Percentiles rank a stretch among this genome's conserved stretches.
phyloP scores from a whole-genome alignment of 2,113 vertebrate genomes.

The Apteryx owenii region DNA sequence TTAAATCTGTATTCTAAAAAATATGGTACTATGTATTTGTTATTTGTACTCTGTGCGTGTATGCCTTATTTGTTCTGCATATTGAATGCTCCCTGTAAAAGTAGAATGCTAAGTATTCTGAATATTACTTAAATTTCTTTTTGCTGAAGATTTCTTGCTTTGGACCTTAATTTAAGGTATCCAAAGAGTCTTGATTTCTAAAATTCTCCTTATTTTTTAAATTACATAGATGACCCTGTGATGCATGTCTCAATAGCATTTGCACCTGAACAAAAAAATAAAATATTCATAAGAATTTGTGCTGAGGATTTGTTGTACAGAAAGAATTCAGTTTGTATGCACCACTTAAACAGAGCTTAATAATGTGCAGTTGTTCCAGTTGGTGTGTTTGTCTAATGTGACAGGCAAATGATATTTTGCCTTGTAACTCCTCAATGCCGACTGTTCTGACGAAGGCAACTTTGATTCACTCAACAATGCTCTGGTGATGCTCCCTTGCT shows the following conservation, averaged over 20 bases:
- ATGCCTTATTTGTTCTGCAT: not conserved
- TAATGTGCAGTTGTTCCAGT: not conserved
- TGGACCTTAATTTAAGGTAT: not conserved
- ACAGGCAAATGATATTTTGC: not conserved
- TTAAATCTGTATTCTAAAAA: not conserved
- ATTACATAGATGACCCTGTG: not conserved
- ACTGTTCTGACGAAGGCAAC: not conserved
- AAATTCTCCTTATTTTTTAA: not conserved
- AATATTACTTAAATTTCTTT: not conserved
- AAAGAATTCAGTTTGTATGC: not conserved
- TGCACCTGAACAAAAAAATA: not conserved
- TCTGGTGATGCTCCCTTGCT: not conserved
- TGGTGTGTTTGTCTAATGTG: not conserved
- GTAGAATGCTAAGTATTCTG: not conserved
- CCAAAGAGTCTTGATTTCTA: not conserved
- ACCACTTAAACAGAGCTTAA: not conserved
- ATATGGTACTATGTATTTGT: not conserved
- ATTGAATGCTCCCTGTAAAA: not conserved
- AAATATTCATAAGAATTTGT: not conserved
- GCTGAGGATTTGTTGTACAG: not conserved
- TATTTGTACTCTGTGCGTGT: not conserved
- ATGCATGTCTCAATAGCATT: not conserved
- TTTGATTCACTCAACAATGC: not conserved
- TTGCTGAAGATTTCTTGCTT: not conserved
- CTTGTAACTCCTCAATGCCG: not conserved